Evolutionary conservation across 2,888 invertebrate species (phyloP), one percentile per base, ranked within the genome.

Genomic region (Nomada flava): DNA sequence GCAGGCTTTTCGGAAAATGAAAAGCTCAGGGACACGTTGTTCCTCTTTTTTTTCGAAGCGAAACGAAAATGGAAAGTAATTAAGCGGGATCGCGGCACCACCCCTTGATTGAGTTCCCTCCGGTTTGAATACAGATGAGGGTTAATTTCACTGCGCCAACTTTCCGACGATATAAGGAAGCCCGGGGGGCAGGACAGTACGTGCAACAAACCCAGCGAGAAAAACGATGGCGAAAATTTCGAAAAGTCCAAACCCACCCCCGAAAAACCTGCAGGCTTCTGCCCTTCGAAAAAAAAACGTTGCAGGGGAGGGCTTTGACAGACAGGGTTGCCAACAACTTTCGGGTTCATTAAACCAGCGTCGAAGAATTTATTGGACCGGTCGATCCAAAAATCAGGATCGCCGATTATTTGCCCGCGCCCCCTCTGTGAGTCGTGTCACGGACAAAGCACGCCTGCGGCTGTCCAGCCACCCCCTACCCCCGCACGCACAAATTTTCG

Each of bases 401-500:
- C 26, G 68, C 75, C 81, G 84, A 86, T 86, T 79, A 84, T 86
- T 79, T 70, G 50, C 72, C 62, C 62, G 10, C 47, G 0, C 67
- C 44, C 42, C 62, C 18, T 71, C n/a, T 36, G 52, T 26, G 69
- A 60, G 60, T 64, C 11, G 23, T 52, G 69, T 68, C 80, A 71
- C 73, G 60, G 20, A 26, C 44, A n/a, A 55, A 29, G 52, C n/a
- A 11, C 50, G 26, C 23, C 29, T 26, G 55, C 11, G 20, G 23
- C 52, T 26, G 5, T 23, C 29, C 70, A 13, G n/a, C 11, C 26
- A 7, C 52, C 50, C 47, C 44, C 29, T 29, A 29, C 36, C 36
- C 26, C 20, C 69, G 11, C 23, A 60, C 62, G 52, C 63, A 20
- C 44, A 26, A 62, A 59, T 63, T 50, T 72, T 73, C 15, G 62